Evolutionary conservation across 2,797 vertebrate species (phyloP).

Genomic region (Coilia nasus): DNA sequence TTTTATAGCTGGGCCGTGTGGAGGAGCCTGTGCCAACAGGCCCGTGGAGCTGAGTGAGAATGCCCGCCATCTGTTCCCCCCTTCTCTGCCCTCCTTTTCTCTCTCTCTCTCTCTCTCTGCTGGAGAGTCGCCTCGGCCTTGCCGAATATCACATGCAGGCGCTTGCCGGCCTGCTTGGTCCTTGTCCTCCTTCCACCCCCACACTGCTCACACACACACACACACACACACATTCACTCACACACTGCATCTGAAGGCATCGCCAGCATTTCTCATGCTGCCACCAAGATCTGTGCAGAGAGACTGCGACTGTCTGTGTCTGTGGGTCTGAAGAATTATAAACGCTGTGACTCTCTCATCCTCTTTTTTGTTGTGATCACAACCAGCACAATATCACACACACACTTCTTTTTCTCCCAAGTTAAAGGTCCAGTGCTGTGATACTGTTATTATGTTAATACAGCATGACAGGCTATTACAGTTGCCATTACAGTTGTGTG

Average conservation of each 20-base stretch:
- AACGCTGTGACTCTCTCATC: no score
- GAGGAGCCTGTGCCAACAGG: constrained; percentile 37
- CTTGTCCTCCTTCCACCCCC: background rate
- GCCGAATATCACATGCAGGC: constrained; percentile 8
- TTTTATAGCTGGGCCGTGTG: constrained; percentile 4
- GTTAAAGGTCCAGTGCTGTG: background rate
- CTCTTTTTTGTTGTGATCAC: no score
- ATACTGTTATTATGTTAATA: background rate
- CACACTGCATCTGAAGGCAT: background rate
- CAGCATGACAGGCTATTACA: background rate
- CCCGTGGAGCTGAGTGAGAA: constrained; percentile 47
- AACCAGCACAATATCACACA: background rate
- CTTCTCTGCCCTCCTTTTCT: constrained; percentile 2
- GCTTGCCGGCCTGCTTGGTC: background rate
- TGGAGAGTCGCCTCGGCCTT: background rate
- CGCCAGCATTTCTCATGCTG: background rate
- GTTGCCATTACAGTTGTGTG: background rate
- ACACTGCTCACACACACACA: background rate
- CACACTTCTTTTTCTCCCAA: background rate
- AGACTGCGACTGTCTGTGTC: background rate
- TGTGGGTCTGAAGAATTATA: no score
- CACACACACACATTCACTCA: no score
- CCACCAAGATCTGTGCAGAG: background rate
- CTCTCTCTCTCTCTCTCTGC: background rate
- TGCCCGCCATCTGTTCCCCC: constrained; percentile 55